Evolutionary conservation across 1,140 invertebrate species (phyloP).

Genomic region (Calycopis cecrops): DNA sequence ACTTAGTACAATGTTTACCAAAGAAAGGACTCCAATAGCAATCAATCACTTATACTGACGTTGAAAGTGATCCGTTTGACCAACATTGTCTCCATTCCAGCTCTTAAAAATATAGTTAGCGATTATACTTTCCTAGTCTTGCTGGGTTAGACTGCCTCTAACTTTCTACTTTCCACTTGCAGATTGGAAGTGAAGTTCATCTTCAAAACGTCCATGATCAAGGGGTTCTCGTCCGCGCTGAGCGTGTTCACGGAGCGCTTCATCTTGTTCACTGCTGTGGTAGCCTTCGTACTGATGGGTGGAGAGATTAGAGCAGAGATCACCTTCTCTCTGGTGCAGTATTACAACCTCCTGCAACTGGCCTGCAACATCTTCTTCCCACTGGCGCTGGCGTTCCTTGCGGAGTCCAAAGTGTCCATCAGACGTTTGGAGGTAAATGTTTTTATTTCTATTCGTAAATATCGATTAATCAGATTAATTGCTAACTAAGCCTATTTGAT

Average conservation of each 20-base stretch:
- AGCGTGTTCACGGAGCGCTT: conserved; percentile 82
- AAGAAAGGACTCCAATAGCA: too few relatives aligned
- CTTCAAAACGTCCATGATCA: conserved; percentile 81
- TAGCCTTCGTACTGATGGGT: conserved; percentile 80
- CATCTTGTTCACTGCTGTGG: conserved; percentile 82
- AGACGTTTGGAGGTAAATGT: conserved; percentile 76
- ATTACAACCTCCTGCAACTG: conserved; percentile 83
- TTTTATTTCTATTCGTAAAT: too few relatives aligned
- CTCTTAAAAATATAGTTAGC: too few relatives aligned
- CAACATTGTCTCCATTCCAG: too few relatives aligned
- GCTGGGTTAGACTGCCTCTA: too few relatives aligned
- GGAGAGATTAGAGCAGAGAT: conserved; percentile 79
- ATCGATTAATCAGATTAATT: too few relatives aligned
- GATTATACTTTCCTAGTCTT: too few relatives aligned
- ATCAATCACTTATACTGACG: too few relatives aligned
- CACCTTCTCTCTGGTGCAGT: conserved; percentile 84
- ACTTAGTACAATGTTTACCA: too few relatives aligned
- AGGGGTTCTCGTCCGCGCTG: conserved; percentile 81
- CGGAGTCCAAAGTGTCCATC: conserved; percentile 80
- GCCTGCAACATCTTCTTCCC: conserved; percentile 85
- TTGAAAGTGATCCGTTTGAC: too few relatives aligned
- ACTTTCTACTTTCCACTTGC: conserved; percentile 2
- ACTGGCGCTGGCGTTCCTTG: conserved; percentile 75
- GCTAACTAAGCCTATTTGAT: too few relatives aligned
- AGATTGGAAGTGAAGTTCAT: conserved; percentile 79